Evolutionary conservation across 2,113 vertebrate genomes (phyloP).

Genomic region (Ploceus nigricollis): DNA sequence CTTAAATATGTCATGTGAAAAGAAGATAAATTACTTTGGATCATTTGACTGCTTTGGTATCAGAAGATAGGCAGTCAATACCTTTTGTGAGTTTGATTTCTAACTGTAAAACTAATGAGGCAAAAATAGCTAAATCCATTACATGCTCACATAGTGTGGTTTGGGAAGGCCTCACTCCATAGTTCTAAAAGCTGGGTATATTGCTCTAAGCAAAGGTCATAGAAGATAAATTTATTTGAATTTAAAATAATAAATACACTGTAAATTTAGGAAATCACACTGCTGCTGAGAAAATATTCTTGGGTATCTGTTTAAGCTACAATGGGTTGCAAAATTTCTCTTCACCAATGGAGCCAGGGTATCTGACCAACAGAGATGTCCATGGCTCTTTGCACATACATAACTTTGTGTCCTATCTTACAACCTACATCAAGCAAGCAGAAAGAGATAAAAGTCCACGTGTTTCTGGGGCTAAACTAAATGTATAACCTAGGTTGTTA

Average conservation of each 20-base stretch:
- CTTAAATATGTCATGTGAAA: neutral
- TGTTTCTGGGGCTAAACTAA: neutral
- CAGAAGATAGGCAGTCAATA: neutral
- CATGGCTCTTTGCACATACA: neutral
- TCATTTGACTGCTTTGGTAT: neutral
- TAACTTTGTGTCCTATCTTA: neutral
- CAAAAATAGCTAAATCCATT: neutral
- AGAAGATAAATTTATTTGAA: neutral
- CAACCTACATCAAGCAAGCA: neutral
- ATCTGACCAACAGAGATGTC: neutral
- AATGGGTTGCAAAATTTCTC: neutral
- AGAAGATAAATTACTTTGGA: neutral
- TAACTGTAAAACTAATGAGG: neutral
- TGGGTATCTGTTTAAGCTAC: neutral
- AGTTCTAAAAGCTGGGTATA: neutral
- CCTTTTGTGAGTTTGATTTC: neutral
- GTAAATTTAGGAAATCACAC: neutral
- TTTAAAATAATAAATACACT: neutral
- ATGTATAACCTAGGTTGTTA: neutral
- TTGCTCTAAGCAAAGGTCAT: neutral
- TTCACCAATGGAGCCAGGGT: accelerated
- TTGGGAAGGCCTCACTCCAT: neutral
- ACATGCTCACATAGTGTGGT: neutral
- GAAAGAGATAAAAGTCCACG: neutral
- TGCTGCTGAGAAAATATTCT: neutral